Evolutionary conservation across 1,140 invertebrate genomes (phyloP), one percentile per base, ranked within the genome.

Genomic region (Drosophila orosa): DNA sequence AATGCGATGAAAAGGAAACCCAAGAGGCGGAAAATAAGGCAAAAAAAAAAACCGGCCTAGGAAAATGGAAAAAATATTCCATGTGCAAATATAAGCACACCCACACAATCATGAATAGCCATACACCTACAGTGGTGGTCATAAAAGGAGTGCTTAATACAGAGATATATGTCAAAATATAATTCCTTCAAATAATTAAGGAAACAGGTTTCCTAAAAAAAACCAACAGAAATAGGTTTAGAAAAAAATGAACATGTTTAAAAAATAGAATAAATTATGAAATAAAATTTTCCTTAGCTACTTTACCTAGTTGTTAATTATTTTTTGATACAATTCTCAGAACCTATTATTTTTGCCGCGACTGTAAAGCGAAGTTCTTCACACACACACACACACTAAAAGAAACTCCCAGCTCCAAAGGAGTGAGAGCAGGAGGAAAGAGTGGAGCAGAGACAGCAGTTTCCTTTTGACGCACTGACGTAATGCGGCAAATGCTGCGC

Each of bases 401-500:
- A 50, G 13, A 44, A 22, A 27, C 35, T 68, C 45, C 35, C 62
- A 65, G 31, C 60, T 66, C 60, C 60, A 68, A 65, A 65, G 35
- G 35, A 66, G 24, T 13, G 12, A 31, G 33, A 24, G 52, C 19
- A 27, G 29, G 25, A 22, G 65, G 31, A 45, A 35, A 69, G 77
- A 72, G 76, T 57, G 65, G 22, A 58, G 78, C 52, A 74, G 47
- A 82, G 57, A 71, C 42, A 66, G 44, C 58, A 67, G 68, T 76
- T 89, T 90, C 86, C 86, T 78, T 90, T 78, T 67, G 81, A 45
- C 63, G 78, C 79, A 86, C 84, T 87, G 84, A 83, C 84, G 80
- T 83, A 90, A 83, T 86, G 86, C 82, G 76, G 81, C 86, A 90
- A 83, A 75, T 83, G 65, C 83, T 74, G 71, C 75, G 66, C 74